These are phyloP conservation scores for Molossus molossus DNA, from an alignment of 2,797 vertebrate species.

Conservation along the genomic window DNA sequence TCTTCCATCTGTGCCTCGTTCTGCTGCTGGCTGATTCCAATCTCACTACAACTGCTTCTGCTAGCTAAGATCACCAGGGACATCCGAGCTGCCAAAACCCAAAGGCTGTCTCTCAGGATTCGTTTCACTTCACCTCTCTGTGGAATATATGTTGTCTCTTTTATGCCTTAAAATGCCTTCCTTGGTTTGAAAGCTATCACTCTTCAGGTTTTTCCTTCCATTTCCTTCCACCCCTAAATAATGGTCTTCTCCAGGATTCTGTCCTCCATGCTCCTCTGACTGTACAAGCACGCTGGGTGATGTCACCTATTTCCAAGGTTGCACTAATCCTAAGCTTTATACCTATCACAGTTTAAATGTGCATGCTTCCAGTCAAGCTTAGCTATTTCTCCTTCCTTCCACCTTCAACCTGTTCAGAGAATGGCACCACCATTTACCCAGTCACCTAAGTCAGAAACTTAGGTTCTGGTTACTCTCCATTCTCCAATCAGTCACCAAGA, in stretches of 20 bases:
- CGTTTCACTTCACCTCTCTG: background rate
- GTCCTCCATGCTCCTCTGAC: background rate
- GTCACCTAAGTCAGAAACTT: constrained; percentile 44
- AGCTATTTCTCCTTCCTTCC: background rate
- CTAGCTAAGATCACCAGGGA: background rate
- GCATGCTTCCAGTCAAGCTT: background rate
- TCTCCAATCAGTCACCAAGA: background rate
- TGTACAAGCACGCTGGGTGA: background rate
- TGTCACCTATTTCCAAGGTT: background rate
- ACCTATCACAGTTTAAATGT: background rate
- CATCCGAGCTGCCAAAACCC: constrained; percentile 19
- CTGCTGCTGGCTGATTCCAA: background rate
- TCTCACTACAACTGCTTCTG: background rate
- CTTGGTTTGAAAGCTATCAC: background rate
- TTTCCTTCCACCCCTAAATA: constrained; percentile 5
- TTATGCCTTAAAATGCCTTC: constrained; percentile 3
- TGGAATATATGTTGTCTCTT: background rate
- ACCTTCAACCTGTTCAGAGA: background rate
- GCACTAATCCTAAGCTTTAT: background rate
- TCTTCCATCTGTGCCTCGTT: background rate
- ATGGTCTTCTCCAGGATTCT: background rate
- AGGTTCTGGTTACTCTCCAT: background rate
- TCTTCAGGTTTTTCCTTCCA: constrained; percentile 26
- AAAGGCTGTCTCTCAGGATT: constrained; percentile 10
- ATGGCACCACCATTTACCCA: background rate